Evolutionary conservation across 2,888 invertebrate species (phyloP).

Genomic region (Plutella xylostella): DNA sequence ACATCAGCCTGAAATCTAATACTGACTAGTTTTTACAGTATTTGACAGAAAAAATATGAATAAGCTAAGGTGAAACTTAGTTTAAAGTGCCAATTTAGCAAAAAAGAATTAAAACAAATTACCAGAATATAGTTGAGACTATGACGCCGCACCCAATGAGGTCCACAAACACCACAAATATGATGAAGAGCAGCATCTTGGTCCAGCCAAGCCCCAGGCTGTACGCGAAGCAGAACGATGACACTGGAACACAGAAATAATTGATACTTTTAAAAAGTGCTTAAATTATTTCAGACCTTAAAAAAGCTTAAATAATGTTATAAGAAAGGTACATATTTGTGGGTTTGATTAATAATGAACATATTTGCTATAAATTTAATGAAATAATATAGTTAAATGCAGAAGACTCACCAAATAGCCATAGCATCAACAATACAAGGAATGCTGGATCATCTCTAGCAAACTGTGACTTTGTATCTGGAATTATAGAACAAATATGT

Average conservation of each 20-base stretch:
- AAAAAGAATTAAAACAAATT: too few species aligned
- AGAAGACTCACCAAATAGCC: conserved; percentile 78
- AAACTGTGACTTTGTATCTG: conserved; percentile 98
- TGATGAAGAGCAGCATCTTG: conserved; percentile 83
- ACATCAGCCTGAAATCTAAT: too few species aligned
- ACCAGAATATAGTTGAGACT: conserved; percentile 92
- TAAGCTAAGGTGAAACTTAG: too few species aligned
- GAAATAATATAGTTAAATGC: neutral
- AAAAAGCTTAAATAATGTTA: too few species aligned
- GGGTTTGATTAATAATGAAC: too few species aligned
- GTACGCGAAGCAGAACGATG: conserved; percentile 90
- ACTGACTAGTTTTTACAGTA: too few species aligned
- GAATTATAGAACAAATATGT: conserved; percentile 27
- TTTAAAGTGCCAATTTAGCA: too few species aligned
- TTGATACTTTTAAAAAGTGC: too few species aligned
- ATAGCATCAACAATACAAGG: conserved; percentile 88
- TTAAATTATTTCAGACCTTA: too few species aligned
- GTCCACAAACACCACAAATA: conserved; percentile 95
- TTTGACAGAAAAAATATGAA: too few species aligned
- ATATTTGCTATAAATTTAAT: conserved; percentile 9
- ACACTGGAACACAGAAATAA: conserved; percentile 71
- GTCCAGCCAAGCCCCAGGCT: conserved; percentile 77
- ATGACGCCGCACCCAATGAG: conserved; percentile 90
- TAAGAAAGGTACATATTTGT: too few species aligned
- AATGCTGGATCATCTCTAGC: conserved; percentile 99